Conservation (phyloP, 92 coral and sea anemone genomes). For the Isaurus tuberculatus region DNA sequence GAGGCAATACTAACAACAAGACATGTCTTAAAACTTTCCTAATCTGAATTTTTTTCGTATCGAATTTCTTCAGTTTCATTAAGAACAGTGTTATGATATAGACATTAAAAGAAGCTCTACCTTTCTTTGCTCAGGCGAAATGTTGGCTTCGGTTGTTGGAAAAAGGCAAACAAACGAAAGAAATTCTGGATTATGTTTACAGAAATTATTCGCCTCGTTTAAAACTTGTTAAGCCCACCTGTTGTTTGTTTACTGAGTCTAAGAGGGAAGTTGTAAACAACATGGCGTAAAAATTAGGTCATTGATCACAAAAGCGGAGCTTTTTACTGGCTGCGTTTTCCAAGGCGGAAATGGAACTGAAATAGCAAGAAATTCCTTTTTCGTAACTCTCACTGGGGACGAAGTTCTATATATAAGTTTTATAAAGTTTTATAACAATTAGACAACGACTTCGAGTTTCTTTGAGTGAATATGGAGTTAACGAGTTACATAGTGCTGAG, state of each 20-base stretch:
- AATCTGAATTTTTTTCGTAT: not conserved
- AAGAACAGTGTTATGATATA: not conserved
- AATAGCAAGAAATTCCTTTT: not conserved
- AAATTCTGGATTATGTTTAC: not conserved
- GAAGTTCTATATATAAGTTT: no score
- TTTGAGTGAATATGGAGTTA: no score
- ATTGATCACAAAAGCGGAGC: not conserved
- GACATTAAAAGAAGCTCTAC: not conserved
- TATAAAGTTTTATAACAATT: no score
- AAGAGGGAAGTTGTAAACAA: conserved; percentile 25
- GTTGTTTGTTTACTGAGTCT: conserved; percentile 10
- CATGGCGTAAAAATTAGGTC: conserved; percentile 31
- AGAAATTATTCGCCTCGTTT: conserved; percentile 31
- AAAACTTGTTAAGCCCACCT: conserved; percentile 29
- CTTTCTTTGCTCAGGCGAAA: not conserved
- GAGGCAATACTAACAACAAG: not conserved
- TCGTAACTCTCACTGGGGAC: not conserved
- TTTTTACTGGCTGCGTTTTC: not conserved
- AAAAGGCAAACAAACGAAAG: not conserved
- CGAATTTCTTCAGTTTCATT: not conserved
- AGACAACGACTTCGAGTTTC: no score
- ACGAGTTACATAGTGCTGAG: no score
- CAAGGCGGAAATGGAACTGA: conserved; percentile 2
- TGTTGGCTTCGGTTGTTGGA: not conserved
- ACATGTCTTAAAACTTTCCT: not conserved